These are phyloP conservation scores for Limnephilus marmoratus DNA, from an alignment of 2,888 invertebrate species.

Conservation along the genomic window DNA sequence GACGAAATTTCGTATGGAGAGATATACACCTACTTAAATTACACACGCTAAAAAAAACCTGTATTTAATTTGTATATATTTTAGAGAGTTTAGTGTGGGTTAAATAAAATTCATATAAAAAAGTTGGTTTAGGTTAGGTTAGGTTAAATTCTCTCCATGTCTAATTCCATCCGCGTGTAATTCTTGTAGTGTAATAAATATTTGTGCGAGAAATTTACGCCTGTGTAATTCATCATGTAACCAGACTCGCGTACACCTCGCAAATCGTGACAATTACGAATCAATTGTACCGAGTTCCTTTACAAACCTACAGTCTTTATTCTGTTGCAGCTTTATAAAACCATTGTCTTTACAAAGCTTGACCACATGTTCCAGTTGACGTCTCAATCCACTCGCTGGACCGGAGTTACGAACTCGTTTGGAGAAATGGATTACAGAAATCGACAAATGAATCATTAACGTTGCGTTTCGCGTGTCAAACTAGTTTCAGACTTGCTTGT, in stretches of 20 bases:
- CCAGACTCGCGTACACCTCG: not conserved
- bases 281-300: conserved; percentile 12
- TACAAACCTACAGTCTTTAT: conserved; percentile 20
- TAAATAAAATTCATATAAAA: too few relatives aligned
- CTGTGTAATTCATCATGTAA: too few relatives aligned
- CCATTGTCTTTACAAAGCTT: conserved; percentile 28
- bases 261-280: conserved; percentile 7
- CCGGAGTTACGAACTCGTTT: conserved; percentile 10
- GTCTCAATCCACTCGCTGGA: conserved; percentile 5
- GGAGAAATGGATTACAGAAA: conserved; percentile 24
- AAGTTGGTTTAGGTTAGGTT: too few relatives aligned
- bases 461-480: conserved; percentile 10
- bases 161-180: too few relatives aligned
- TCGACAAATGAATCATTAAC: conserved; percentile 37
- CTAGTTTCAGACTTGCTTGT: not conserved
- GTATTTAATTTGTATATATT: too few relatives aligned
- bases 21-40: too few relatives aligned
- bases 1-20: too few relatives aligned
- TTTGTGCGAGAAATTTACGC: too few relatives aligned
- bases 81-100: too few relatives aligned
- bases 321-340: conserved; percentile 10
- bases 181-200: too few relatives aligned
- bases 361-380: conserved; percentile 20
- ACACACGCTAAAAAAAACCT: too few relatives aligned
- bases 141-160: too few relatives aligned